phyloP scores from a whole-genome alignment of 2,113 vertebrate genomes.

The Pristiophorus japonicus region DNA sequence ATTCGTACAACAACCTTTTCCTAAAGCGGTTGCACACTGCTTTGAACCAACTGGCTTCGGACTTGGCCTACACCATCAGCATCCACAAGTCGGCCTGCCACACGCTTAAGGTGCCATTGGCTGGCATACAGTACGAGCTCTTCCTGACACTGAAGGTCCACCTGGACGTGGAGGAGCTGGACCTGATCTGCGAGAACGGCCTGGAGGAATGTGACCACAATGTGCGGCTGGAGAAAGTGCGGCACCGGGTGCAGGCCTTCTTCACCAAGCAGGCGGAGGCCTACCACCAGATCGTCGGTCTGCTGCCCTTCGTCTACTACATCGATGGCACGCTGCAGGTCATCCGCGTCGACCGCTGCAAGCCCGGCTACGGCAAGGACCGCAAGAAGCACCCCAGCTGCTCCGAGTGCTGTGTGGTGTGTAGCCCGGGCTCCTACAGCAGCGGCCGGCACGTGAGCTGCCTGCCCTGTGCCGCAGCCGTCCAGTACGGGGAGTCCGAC shows the following conservation, averaged over 20 bases:
- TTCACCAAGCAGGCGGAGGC: conserved; percentile 8
- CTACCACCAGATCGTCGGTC: not conserved
- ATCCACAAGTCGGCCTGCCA: not conserved
- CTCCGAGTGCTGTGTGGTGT: not conserved
- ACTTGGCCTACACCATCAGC: not conserved
- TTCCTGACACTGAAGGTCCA: conserved; percentile 8
- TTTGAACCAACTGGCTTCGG: conserved; percentile 3
- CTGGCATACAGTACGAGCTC: conserved; percentile 32
- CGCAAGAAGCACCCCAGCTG: not conserved
- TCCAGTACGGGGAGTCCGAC: not conserved
- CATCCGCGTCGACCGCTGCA: conserved; percentile 19
- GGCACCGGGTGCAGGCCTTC: not conserved
- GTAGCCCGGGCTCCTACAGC: not conserved
- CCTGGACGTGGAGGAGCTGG: not conserved
- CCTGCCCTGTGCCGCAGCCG: not conserved
- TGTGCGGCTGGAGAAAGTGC: not conserved
- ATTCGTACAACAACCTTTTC: not conserved
- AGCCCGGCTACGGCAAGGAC: conserved; percentile 28
- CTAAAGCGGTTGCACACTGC: not conserved
- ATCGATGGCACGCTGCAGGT: conserved; percentile 28
- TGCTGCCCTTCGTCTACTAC: not conserved
- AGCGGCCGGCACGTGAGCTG: not conserved
- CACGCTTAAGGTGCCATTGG: conserved; percentile 1
- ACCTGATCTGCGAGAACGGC: not conserved
- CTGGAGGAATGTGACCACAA: not conserved